Base-by-base conservation (phyloP, 1,140 invertebrate genomes). In the Penaeus indicus region DNA sequence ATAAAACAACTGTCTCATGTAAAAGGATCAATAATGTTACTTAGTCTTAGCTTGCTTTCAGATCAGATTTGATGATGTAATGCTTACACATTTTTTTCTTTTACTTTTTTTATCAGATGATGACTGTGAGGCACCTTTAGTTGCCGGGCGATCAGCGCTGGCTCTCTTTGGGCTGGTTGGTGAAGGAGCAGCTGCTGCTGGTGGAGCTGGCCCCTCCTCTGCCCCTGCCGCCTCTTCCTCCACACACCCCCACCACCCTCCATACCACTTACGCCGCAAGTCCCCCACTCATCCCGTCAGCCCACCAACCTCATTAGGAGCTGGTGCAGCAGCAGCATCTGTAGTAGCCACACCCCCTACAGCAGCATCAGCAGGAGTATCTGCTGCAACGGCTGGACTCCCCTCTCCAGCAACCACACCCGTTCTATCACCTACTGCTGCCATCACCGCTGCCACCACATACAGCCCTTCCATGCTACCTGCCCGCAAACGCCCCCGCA, bases 391-490 rank as follows among this genome's bases (percentile, higher is more conserved):
- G 11, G 89, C 89, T 78, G 89, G 84, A 25, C 38, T 81, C 25
- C 85, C 84, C 21, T 69, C 77, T 21, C 79, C 80, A 42, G 89
- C 89, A 60, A 87, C 18, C 67, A 63, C 77, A 62, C 85, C 85
- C 22, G 67, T 79, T 21, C 84, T 90, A 62, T 86, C 88, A 69
- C 83, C 88, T 80, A 82, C 88, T 61, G 78, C 84, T 77, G 84
- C 88, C 42, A 62, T 89, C 60, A 67, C 88, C 27, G 89, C 85
- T 32, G 84, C 89, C 19, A 84, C 89, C 16, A 54, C 86, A 18
- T 86, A 88, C 42, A 87, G 86, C 67, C 88, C 88, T 81, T 89
- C 90, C 88, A 88, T 89, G 84, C 62, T 91, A 81, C 90, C 90
- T 27, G 86, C 88, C 62, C 69, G 90, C 61, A 91, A 91, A 72